A percentile compares a stretch with the other conserved stretches of the same genome.
These are phyloP conservation scores for Zosterops lateralis DNA, from an alignment of 2,113 vertebrate species.

Conservation along the genomic window DNA sequence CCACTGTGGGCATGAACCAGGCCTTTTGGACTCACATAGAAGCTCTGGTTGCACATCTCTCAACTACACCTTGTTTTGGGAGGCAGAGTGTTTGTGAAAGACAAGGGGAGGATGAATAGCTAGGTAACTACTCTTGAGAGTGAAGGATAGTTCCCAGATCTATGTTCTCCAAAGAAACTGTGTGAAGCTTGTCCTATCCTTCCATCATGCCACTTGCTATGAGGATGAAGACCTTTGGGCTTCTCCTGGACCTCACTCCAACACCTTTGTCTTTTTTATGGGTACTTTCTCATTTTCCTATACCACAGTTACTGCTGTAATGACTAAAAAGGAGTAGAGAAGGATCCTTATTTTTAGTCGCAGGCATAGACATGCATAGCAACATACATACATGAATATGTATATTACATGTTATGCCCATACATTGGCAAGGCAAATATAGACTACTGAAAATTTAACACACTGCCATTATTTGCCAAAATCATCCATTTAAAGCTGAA, in stretches of 20 bases:
- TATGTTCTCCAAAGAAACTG: not conserved
- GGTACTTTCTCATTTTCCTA: not conserved
- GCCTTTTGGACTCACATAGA: not conserved
- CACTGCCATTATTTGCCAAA: not conserved
- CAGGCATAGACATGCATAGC: not conserved
- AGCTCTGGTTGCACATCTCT: not conserved
- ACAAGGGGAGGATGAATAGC: not conserved
- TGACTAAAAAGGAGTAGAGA: not conserved
- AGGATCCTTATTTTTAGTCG: not conserved
- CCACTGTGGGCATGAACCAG: not conserved
- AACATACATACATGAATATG: not conserved
- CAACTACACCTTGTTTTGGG: not conserved
- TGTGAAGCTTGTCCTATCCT: not conserved
- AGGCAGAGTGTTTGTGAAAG: not conserved
- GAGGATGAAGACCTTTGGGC: not conserved
- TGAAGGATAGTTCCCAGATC: not conserved
- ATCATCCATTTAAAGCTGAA: not conserved
- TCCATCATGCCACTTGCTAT: fast-evolving
- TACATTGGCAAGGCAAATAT: not conserved
- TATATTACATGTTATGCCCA: not conserved
- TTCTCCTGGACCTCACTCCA: not conserved
- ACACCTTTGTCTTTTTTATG: not conserved
- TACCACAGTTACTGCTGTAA: not conserved
- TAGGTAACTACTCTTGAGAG: not conserved
- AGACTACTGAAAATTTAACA: not conserved